Conservation (phyloP, 53 echinoderm and acorn worm genomes). For the Zoroaster sp. region DNA sequence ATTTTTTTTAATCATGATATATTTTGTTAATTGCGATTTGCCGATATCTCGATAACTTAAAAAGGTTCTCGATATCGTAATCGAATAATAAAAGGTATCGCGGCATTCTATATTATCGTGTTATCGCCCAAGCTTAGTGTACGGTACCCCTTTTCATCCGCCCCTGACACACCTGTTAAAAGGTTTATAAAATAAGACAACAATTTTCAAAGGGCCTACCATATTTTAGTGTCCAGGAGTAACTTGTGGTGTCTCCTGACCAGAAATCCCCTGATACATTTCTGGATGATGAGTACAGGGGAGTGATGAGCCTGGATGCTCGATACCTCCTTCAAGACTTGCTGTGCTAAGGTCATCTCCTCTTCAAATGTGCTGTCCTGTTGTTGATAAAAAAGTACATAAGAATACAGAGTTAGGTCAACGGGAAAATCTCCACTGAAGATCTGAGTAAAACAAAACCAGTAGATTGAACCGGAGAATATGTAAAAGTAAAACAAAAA, state of each 20-base stretch:
- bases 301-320: constrained; percentile 87
- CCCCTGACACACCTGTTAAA: neutral
- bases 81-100: too few species aligned
- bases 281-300: constrained; percentile 94
- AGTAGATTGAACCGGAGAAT: too few species aligned
- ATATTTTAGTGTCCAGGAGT: constrained; percentile 68
- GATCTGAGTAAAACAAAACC: too few species aligned
- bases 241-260: constrained; percentile 63
- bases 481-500: too few species aligned
- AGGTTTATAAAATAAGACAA: neutral
- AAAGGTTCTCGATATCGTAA: too few species aligned
- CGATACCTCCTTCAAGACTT: constrained; percentile 68
- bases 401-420: neutral
- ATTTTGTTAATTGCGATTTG: too few species aligned
- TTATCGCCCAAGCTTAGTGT: too few species aligned
- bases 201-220: constrained; percentile 54
- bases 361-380: constrained; percentile 67
- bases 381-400: neutral
- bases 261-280: constrained; percentile 80
- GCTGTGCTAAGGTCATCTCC: constrained; percentile 55
- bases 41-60: too few species aligned
- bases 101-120: too few species aligned
- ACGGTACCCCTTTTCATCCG: neutral
- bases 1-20: too few species aligned
- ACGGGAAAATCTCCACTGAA: too few species aligned